phyloP scores from a whole-genome alignment of 2,797 vertebrate species.

The Smutsia temminckii region DNA sequence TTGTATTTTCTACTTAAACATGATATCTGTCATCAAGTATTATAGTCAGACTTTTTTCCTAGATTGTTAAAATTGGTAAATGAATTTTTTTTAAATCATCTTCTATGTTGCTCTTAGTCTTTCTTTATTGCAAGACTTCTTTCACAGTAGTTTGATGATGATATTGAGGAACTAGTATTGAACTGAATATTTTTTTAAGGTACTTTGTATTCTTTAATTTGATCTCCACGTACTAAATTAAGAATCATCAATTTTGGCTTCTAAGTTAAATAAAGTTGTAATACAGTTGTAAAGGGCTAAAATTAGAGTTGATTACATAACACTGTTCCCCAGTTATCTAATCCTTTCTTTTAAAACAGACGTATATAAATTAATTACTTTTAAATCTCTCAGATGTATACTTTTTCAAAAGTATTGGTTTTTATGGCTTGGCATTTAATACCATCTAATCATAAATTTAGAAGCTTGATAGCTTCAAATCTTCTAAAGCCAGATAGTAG shows the following conservation, averaged over 20 bases:
- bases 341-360: conserved; percentile 62
- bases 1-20: conserved; percentile 78
- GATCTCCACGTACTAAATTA: conserved; percentile 18
- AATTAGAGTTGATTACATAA: conserved; percentile 61
- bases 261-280: conserved; percentile 75
- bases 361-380: conserved; percentile 73
- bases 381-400: conserved; percentile 62
- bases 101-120: conserved; percentile 79
- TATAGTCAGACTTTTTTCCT: conserved; percentile 75
- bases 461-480: conserved; percentile 18
- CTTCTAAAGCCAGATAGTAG: conserved; percentile 22
- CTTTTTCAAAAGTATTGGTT: conserved; percentile 44
- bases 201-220: conserved; percentile 66
- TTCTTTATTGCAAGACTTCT: conserved; percentile 74
- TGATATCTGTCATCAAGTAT: conserved; percentile 75
- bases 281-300: conserved; percentile 64
- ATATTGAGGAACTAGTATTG: conserved; percentile 28
- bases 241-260: conserved; percentile 66
- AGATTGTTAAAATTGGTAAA: conserved; percentile 84
- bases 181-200: conserved; percentile 54
- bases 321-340: conserved; percentile 33
- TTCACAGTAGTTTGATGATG: conserved; percentile 61
- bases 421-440: conserved; percentile 43
- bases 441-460: conserved; percentile 4
- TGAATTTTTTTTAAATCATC: conserved; percentile 73